Base-by-base conservation (phyloP, 2,888 invertebrate genomes). In the Nymphalis urticae region DNA sequence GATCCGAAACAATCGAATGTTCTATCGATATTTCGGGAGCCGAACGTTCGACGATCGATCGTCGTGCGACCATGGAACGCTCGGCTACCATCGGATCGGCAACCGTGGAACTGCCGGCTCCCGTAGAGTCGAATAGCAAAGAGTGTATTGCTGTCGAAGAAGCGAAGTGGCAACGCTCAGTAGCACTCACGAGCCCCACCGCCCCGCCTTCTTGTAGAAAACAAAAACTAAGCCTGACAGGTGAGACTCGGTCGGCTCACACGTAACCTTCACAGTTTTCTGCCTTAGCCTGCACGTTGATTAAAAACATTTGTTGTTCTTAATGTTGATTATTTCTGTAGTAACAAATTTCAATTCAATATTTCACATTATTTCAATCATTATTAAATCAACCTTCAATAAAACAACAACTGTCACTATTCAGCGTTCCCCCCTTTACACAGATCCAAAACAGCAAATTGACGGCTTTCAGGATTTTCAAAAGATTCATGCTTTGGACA, bases 201-300 rank as follows among this genome's bases (percentile, higher is more conserved):
- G 94, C 94, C 71, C 94, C 94, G 77, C 93, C 94, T 78, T 93
- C 93, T 79, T 89, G 93, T 86, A 93, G 95, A 85, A 95, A 95
- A 86, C 95, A 95, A 83, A 94, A 95, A 85, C 95, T 95, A 86
- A 95, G 95, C 88, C 95, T 95, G 89, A 91, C 93, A 91, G 93
- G 93, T 93, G 93, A 92, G 88, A 85, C 75, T 71, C 79, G 80
- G 81, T 81, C 80, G 76, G 82, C 77, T 71, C 75, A 68, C 73
- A 71, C 65, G 66, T 69, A 70, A 65, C 59, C 69, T 69, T 73
- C 62, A 62, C 66, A 66, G 54, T 71, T 63, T 68, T 64, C 64
- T 53, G 66, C 59, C 63, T 62, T 42, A 68, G 65, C 58, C 58
- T 56, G 56, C 56, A 59, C 64, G 71, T 74, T 75, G 73, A 70